phyloP scores from a whole-genome alignment of 2,888 invertebrate genomes.

The Pogonocherus hispidulus region DNA sequence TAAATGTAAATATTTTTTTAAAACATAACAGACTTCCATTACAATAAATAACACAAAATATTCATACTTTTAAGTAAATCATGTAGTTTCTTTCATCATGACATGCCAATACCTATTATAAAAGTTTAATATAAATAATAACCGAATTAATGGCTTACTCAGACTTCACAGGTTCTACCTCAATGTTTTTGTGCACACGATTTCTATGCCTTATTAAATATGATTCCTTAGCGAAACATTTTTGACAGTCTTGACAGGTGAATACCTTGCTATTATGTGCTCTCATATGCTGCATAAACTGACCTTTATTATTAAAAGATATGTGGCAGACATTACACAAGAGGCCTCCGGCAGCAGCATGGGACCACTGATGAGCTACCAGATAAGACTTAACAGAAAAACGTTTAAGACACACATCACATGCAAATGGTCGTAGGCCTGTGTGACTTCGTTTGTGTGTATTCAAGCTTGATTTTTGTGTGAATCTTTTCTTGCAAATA shows the following conservation, averaged over 20 bases:
- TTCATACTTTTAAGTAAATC: too few relatives aligned
- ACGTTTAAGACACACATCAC: conserved; percentile 84
- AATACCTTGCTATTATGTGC: conserved; percentile 80
- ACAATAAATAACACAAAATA: too few relatives aligned
- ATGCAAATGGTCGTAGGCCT: conserved; percentile 83
- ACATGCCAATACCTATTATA: neutral
- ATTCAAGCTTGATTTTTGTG: conserved; percentile 86
- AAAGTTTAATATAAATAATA: neutral
- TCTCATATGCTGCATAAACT: conserved; percentile 83
- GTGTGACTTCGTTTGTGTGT: conserved; percentile 87
- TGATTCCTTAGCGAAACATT: conserved; percentile 82
- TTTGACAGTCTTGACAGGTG: conserved; percentile 82
- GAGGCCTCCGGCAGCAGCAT: conserved; percentile 78
- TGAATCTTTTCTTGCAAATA: conserved; percentile 82
- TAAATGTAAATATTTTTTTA: too few relatives aligned
- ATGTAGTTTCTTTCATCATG: neutral
- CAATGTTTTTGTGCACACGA: conserved; percentile 75
- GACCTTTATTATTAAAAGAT: conserved; percentile 81
- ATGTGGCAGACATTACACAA: conserved; percentile 81
- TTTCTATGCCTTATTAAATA: conserved; percentile 85
- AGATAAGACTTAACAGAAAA: conserved; percentile 88
- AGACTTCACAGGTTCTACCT: neutral
- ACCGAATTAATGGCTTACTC: neutral
- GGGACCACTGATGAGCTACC: conserved; percentile 85
- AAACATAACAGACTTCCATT: too few relatives aligned